phyloP scores from a whole-genome alignment of 2,113 vertebrate genomes.

The Amphiprion ocellaris region DNA sequence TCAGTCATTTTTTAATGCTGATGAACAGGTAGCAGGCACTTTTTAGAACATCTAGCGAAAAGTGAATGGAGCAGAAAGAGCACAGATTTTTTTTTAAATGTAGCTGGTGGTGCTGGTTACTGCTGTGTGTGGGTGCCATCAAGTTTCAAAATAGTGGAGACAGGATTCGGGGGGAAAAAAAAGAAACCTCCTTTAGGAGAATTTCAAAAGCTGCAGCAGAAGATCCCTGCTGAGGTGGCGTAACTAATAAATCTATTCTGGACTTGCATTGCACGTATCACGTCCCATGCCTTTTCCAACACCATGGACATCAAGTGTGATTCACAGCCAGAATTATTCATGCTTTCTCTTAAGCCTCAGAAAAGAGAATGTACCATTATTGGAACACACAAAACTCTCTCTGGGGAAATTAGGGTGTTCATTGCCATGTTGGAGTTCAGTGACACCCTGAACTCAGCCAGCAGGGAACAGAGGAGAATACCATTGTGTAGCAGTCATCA shows the following conservation, averaged over 20 bases:
- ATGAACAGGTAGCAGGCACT: slow-evolving; percentile 32
- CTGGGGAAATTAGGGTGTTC: slow-evolving; percentile 54
- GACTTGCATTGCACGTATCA: slow-evolving; percentile 9
- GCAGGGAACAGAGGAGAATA: slow-evolving; percentile 17
- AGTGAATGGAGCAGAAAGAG: slow-evolving; percentile 2
- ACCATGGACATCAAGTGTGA: slow-evolving; percentile 17
- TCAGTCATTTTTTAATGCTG: slow-evolving; percentile 43
- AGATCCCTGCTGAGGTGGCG: slow-evolving; percentile 6
- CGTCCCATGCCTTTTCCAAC: slow-evolving; percentile 24
- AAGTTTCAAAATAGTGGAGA: slow-evolving; percentile 5
- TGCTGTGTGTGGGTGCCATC: background rate
- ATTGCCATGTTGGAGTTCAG: slow-evolving; percentile 42
- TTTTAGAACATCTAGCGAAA: slow-evolving; percentile 21
- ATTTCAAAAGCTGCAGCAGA: slow-evolving; percentile 27
- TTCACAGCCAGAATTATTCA: slow-evolving; percentile 47
- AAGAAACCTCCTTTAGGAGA: slow-evolving; percentile 15
- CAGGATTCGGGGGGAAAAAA: background rate
- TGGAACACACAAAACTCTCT: slow-evolving; percentile 35
- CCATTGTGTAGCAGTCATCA: slow-evolving; percentile 12
- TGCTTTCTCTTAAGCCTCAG: slow-evolving; percentile 30
- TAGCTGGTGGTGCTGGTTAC: slow-evolving; percentile 9
- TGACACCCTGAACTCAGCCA: slow-evolving; percentile 32
- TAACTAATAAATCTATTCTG: slow-evolving; percentile 43
- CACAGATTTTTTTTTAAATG: slow-evolving; percentile 3
- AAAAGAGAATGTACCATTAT: slow-evolving; percentile 45